Evolutionary conservation across 2,888 invertebrate genomes (phyloP).

Genomic region (Scelioninae gen. 1): DNA sequence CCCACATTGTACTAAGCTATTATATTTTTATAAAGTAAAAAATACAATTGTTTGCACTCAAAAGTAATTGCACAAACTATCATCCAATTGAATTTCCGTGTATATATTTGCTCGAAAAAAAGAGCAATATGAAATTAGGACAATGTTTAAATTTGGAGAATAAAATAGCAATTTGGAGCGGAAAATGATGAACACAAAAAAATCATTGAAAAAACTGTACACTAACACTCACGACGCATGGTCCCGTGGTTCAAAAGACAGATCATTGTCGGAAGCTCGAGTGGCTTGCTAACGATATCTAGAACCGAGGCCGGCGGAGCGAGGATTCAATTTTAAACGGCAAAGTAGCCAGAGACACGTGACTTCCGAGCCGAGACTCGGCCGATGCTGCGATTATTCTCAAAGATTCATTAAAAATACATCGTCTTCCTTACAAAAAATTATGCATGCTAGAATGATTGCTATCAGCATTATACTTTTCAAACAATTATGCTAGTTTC

Average conservation of each 20-base stretch:
- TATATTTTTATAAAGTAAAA: neutral
- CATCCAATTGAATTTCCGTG: too few species aligned
- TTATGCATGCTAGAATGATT: conserved; percentile 1
- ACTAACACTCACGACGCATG: conserved; percentile 52
- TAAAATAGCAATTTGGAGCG: too few species aligned
- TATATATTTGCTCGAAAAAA: too few species aligned
- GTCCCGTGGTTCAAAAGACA: conserved; percentile 62
- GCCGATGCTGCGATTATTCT: conserved; percentile 55
- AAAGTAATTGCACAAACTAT: neutral
- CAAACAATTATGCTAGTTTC: neutral
- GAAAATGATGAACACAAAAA: neutral
- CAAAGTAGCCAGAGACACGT: conserved; percentile 69
- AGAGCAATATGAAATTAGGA: too few species aligned
- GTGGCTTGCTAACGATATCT: conserved; percentile 69
- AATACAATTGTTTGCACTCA: neutral
- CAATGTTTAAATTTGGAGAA: too few species aligned
- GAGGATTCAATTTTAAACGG: conserved; percentile 70
- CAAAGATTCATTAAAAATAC: conserved; percentile 56
- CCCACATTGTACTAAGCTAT: neutral
- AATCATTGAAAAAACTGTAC: conserved; percentile 34
- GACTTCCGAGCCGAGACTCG: conserved; percentile 69
- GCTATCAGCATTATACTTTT: neutral
- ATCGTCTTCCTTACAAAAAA: conserved; percentile 16
- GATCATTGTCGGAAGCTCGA: conserved; percentile 69
- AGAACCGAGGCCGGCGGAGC: conserved; percentile 66